Evolutionary conservation across 2,888 invertebrate species (phyloP).

Genomic region (Congeria kusceri): DNA sequence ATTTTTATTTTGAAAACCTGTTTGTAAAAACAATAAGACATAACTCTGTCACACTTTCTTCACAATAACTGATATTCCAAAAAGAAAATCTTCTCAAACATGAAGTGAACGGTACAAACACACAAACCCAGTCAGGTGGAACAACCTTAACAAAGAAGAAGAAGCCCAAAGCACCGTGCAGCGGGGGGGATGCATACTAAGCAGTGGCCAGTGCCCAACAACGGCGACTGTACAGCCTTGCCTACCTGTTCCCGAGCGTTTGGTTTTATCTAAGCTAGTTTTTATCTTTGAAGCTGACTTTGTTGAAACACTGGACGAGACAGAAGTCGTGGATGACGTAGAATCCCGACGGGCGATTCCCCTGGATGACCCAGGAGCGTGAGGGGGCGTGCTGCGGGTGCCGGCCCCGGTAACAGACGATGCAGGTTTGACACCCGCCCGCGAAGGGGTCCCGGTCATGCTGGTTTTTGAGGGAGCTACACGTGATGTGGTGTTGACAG

Average conservation of each 20-base stretch:
- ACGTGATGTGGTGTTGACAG: slow-evolving; percentile 26
- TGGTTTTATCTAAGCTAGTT: slow-evolving; percentile 62
- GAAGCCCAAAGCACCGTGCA: too few relatives aligned
- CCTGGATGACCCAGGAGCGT: slow-evolving; percentile 21
- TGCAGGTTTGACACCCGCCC: background rate
- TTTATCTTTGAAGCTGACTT: slow-evolving; percentile 38
- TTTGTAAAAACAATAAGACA: too few relatives aligned
- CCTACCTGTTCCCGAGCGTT: slow-evolving; percentile 63
- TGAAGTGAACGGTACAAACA: background rate
- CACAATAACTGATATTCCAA: too few relatives aligned
- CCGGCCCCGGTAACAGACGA: background rate
- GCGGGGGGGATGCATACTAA: too few relatives aligned
- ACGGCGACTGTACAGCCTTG: slow-evolving; percentile 1
- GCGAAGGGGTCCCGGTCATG: slow-evolving; percentile 10
- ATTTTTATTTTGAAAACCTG: too few relatives aligned
- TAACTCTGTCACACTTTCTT: too few relatives aligned
- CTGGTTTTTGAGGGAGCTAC: slow-evolving; percentile 15
- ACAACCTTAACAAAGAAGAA: background rate
- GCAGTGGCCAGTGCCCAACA: too few relatives aligned
- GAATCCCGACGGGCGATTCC: slow-evolving; percentile 41
- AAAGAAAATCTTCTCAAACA: too few relatives aligned
- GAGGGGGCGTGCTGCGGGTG: slow-evolving; percentile 11
- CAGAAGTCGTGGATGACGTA: slow-evolving; percentile 52
- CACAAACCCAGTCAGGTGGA: background rate
- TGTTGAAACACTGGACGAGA: slow-evolving; percentile 31